phyloP scores from a whole-genome alignment of 2,113 vertebrate genomes.

The Candoia aspera region DNA sequence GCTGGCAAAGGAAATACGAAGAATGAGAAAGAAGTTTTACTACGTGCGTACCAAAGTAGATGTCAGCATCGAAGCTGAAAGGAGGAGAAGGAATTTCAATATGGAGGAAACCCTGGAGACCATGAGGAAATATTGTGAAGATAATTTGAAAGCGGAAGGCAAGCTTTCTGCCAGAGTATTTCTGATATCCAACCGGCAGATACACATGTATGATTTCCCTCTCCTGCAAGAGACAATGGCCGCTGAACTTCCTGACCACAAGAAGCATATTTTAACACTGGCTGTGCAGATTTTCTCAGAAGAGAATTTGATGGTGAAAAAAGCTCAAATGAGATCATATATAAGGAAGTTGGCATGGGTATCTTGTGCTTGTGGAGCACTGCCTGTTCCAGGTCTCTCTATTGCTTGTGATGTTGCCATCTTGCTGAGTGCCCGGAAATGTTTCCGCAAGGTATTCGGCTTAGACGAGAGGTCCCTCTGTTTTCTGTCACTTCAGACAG shows the following conservation, averaged over 20 bases:
- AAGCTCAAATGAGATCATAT: neutral
- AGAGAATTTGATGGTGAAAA: constrained; percentile 29
- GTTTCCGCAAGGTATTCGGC: neutral
- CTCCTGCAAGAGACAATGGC: constrained; percentile 31
- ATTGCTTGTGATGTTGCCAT: neutral
- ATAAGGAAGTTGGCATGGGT: neutral
- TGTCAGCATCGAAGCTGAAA: accelerated
- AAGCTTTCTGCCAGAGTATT: constrained; percentile 43
- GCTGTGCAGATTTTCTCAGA: constrained; percentile 31
- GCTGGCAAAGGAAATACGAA: neutral
- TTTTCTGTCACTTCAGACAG: neutral
- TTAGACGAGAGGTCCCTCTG: neutral
- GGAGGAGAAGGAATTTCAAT: neutral
- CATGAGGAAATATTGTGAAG: constrained; percentile 44
- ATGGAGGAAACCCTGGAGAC: neutral
- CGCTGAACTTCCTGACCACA: constrained; percentile 39
- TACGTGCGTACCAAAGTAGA: neutral
- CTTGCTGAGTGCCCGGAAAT: neutral
- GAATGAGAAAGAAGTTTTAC: neutral
- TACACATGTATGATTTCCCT: constrained; percentile 49
- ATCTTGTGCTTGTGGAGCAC: accelerated
- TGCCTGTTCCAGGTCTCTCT: constrained; percentile 2
- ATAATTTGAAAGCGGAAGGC: constrained; percentile 29
- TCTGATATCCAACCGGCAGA: constrained; percentile 49
- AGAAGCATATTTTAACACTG: constrained; percentile 40